Percentiles rank a stretch among this genome's conserved stretches.
Conservation (phyloP, 2,888 invertebrate species). For the Nomada fabriciana region DNA sequence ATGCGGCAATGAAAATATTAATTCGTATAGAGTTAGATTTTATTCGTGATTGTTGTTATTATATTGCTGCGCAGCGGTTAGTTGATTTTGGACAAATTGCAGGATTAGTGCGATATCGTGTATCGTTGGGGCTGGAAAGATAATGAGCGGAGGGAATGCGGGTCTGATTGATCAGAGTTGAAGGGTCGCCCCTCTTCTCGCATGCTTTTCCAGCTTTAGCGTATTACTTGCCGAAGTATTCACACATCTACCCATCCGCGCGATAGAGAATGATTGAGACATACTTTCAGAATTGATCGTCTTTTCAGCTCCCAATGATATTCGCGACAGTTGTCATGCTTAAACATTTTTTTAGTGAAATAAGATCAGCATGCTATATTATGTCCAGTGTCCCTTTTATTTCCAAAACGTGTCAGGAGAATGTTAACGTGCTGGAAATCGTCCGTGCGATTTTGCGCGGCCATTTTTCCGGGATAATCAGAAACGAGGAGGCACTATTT, state of each 20-base stretch:
- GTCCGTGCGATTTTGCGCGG: not conserved
- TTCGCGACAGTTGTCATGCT: not conserved
- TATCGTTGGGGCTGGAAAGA: not conserved
- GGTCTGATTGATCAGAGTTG: too few species aligned
- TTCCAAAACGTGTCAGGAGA: not conserved
- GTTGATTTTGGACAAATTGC: not conserved
- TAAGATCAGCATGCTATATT: too few species aligned
- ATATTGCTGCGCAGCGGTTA: not conserved
- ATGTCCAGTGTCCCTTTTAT: not conserved
- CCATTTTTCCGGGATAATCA: constrained; percentile 15
- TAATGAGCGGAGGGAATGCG: not conserved
- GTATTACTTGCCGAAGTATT: too few species aligned
- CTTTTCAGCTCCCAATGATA: not conserved
- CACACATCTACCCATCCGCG: too few species aligned
- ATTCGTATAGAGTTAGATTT: too few species aligned
- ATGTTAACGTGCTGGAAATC: not conserved
- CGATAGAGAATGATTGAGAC: too few species aligned
- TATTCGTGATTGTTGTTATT: too few species aligned
- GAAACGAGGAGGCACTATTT: constrained; percentile 24
- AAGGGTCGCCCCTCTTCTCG: too few species aligned
- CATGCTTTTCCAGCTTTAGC: too few species aligned
- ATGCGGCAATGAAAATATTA: too few species aligned
- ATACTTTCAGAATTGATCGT: too few species aligned
- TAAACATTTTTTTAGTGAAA: not conserved
- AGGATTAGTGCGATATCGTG: not conserved